Evolutionary conservation across 2,797 vertebrate species (phyloP).

Genomic region (Linurgus olivaceus): DNA sequence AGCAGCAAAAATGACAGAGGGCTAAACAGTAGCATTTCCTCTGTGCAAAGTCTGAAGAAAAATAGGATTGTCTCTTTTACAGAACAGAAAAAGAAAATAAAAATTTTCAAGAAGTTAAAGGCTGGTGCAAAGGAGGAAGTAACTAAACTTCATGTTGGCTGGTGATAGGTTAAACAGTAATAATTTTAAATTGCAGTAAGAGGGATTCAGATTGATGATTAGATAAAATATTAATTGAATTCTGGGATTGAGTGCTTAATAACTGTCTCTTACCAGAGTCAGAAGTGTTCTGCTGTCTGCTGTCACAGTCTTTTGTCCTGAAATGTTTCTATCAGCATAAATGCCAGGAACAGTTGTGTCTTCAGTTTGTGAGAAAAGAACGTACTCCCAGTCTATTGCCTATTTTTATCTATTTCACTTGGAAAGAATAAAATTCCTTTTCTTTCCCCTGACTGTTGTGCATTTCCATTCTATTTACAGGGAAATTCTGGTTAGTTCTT

Average conservation of each 20-base stretch:
- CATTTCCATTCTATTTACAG: background rate
- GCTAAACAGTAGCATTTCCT: background rate
- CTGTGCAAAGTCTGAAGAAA: background rate
- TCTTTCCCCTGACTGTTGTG: background rate
- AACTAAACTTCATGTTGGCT: background rate
- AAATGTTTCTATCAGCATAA: background rate
- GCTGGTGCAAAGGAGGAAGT: background rate
- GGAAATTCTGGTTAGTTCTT: background rate
- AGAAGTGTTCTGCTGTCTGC: background rate
- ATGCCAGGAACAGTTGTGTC: background rate
- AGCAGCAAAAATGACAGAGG: background rate
- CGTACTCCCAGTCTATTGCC: background rate
- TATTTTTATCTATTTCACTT: background rate
- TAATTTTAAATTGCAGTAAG: background rate
- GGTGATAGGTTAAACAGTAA: background rate
- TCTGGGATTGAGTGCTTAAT: background rate
- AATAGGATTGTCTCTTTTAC: background rate
- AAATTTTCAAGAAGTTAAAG: background rate
- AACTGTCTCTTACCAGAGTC: background rate
- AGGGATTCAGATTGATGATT: background rate
- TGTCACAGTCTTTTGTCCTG: background rate
- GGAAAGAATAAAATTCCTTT: background rate
- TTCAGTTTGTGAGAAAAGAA: background rate
- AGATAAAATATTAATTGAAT: background rate
- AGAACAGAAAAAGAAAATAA: background rate